Conservation (phyloP, 2,888 invertebrate species). For the Pollenia angustigena region DNA sequence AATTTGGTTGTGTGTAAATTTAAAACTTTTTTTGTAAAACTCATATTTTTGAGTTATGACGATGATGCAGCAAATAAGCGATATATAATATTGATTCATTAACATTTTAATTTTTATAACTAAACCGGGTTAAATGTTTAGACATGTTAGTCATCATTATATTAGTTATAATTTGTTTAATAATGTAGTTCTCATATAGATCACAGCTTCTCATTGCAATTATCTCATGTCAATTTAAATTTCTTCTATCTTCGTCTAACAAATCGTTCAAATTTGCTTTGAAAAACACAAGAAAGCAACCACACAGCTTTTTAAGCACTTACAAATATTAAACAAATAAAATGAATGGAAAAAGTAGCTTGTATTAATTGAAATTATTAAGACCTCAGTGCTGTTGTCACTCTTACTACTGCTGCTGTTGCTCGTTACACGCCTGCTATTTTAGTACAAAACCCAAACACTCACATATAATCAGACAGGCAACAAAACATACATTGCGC, state of each 20-base stretch:
- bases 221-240: constrained; percentile 52
- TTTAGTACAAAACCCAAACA: constrained; percentile 48
- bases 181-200: neutral
- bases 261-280: constrained; percentile 20
- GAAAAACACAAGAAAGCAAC: neutral
- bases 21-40: too few relatives aligned
- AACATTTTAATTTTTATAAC: neutral
- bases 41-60: too few relatives aligned
- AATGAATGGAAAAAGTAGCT: constrained; percentile 48
- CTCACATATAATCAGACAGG: constrained; percentile 1
- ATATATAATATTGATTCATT: too few relatives aligned
- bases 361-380: constrained; percentile 63
- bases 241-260: constrained; percentile 27
- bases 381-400: constrained; percentile 54
- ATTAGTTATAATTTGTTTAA: neutral
- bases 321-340: constrained; percentile 33
- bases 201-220: neutral
- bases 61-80: too few relatives aligned
- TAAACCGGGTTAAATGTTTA: too few relatives aligned
- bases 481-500: constrained; percentile 45
- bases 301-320: neutral
- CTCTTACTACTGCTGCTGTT: constrained; percentile 22
- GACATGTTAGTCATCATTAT: neutral
- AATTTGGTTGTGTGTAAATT: too few relatives aligned
- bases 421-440: constrained; percentile 57